Base-by-base conservation (phyloP, 2,888 invertebrate genomes). In the Conops quadrifasciatus region DNA sequence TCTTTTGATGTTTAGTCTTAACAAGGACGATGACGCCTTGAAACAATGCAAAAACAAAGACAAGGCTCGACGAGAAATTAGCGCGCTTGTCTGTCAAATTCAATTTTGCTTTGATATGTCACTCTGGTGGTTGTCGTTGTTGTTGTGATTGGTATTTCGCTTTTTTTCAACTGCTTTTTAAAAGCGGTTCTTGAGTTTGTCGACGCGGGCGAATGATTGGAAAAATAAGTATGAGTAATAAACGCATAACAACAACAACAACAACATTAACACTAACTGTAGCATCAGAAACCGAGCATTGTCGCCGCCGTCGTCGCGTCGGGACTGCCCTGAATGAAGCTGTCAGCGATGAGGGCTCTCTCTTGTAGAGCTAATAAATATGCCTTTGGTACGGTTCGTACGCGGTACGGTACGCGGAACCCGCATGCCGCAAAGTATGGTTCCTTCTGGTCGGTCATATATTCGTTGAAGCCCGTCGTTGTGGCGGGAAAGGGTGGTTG, bases 1-100 rank as follows among this genome's bases (percentile, higher is more conserved):
- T 45, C 67, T 58, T 67, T 67, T 67, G 67, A 67, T 26, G 58
- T 59, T 67, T 16, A 26, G 21, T 59, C 36, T 26, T 19, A 58
- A 58, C 30, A 53, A 30, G 53, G 30, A 53, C 30, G 43, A 49
- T 64, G 80, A 80, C 80, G 80, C 80, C 80, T 81, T 79, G 36
- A 68, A 68, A 60, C 51, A 68, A 62, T 68, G 30, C 75, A 77
- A 80, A 76, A 79, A 67, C 70, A 73, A 62, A 78, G 76, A 75
- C 74, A 81, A 66, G 60, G 58, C 67, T 71, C 73, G n/a, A 47
- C 11, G 21, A 70, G 56, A 82, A 84, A 84, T 84, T 84, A 84
- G 85, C 84, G 84, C 82, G 84, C 81, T 84, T 84, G 84, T 84
- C 85, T 84, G 84, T 84, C 85, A 84, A 84, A 83, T 82, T 84